Evolutionary conservation across 35 echinoderm and acorn worm species (phyloP), one percentile per base, ranked within the genome.

Genomic region (Ptychodera flava): DNA sequence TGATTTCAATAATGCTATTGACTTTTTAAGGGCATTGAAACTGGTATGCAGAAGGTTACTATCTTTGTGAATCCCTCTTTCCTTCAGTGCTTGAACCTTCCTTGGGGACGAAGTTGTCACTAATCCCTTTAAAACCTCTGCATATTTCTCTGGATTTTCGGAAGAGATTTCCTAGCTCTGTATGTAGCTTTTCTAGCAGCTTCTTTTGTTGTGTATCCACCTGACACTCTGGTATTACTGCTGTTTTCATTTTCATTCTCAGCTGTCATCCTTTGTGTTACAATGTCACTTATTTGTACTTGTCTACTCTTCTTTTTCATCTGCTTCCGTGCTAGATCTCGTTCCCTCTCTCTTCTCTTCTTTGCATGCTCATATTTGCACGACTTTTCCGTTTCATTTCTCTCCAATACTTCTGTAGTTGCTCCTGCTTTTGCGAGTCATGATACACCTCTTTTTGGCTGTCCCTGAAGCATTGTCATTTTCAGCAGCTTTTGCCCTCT

Each of bases 261-360:
- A n/a, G n/a, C n/a, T n/a, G n/a, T n/a, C n/a, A n/a, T n/a, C n/a
- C n/a, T n/a, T n/a, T n/a, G n/a, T n/a, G n/a, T n/a, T n/a, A n/a
- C n/a, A n/a, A n/a, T n/a, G n/a, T n/a, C n/a, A n/a, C n/a, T n/a
- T n/a, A n/a, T n/a, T n/a, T n/a, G 6, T 64, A 12, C 45, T 64
- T 64, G 6, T 64, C 45, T 22, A 12, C 22, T 22, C 6, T 22
- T 64, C 22, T 64, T 6, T 64, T 64, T 64, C 86, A 36, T 37
- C 30, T 35, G 31, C 78, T 88, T 80, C 15, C 78, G 15, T 88
- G 35, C 35, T n/a, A 29, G 36, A 80, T 88, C 86, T 80, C 81
- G 80, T 37, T 88, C 86, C 32, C 35, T 80, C 78, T 33, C 27
- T 1, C 86, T 77, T 38, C 86, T 80, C 36, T 88, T 34, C 81